These are phyloP conservation scores for Ophion costatus DNA, from an alignment of 2,888 invertebrate genomes.

Conservation along the genomic window DNA sequence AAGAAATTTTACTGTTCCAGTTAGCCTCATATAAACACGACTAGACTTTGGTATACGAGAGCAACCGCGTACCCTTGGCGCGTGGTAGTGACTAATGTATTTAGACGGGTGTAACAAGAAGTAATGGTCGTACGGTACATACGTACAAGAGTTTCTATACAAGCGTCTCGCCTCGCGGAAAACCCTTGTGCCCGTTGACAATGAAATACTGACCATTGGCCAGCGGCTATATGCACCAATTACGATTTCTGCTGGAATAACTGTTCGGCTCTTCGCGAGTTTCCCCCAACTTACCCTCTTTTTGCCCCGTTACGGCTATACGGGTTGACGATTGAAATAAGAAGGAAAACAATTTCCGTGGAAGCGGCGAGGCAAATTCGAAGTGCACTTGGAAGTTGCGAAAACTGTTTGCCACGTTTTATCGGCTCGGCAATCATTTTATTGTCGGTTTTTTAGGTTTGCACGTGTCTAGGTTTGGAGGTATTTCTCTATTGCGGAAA, in stretches of 20 bases:
- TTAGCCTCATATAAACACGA: conserved; percentile 29
- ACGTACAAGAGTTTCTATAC: conserved; percentile 52
- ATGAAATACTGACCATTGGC: conserved; percentile 64
- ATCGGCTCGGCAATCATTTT: conserved; percentile 2
- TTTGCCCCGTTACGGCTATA: conserved; percentile 2
- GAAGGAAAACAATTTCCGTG: conserved; percentile 12
- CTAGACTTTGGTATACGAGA: conserved; percentile 17
- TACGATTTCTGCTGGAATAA: conserved; percentile 56
- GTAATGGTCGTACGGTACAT: conserved; percentile 57
- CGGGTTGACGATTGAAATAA: conserved; percentile 26
- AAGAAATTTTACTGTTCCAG: conserved; percentile 34
- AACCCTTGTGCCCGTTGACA: conserved; percentile 53
- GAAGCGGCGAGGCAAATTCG: conserved; percentile 22
- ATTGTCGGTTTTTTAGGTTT: not conserved
- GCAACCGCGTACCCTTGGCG: conserved; percentile 9
- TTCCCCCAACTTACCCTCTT: conserved; percentile 25
- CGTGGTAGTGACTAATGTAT: conserved; percentile 10
- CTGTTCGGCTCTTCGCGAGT: conserved; percentile 11
- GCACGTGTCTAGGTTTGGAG: not conserved
- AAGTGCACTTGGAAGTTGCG: conserved; percentile 23
- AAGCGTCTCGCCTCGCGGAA: conserved; percentile 53
- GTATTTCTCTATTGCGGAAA: not conserved
- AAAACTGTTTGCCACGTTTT: conserved; percentile 21
- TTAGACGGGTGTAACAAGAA: conserved; percentile 59
- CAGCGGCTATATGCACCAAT: conserved; percentile 62